Conservation (phyloP, 2,888 invertebrate species). For the Agrypnus murinus region DNA sequence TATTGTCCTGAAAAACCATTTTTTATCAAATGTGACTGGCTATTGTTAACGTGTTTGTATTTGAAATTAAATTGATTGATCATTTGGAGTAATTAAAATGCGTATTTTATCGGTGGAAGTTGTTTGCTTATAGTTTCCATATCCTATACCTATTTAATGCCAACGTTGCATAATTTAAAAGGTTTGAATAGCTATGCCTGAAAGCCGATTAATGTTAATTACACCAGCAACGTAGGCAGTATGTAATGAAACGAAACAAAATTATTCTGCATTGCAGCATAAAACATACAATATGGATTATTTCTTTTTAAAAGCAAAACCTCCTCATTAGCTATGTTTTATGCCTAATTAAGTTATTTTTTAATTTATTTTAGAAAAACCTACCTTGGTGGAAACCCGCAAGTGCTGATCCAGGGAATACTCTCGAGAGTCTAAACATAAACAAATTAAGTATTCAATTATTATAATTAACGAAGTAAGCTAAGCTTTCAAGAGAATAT, state of each 20-base stretch:
- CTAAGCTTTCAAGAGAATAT: not conserved
- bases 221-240: conserved; percentile 4
- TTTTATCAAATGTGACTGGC: too few species aligned
- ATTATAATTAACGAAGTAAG: conserved; percentile 7
- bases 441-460: conserved; percentile 39
- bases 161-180: conserved; percentile 8
- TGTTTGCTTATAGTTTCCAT: conserved; percentile 15
- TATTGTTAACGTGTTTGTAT: too few species aligned
- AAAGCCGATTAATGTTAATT: conserved; percentile 9
- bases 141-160: conserved; percentile 11
- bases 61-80: too few species aligned
- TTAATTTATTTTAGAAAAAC: conserved; percentile 54
- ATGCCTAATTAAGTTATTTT: not conserved
- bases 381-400: conserved; percentile 86
- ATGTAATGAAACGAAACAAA: conserved; percentile 11
- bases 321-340: too few species aligned
- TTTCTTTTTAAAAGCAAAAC: too few species aligned
- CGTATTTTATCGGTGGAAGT: conserved; percentile 12
- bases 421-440: conserved; percentile 84
- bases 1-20: too few species aligned
- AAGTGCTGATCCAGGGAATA: conserved; percentile 86
- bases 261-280: conserved; percentile 1
- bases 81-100: not conserved
- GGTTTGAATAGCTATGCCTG: conserved; percentile 6
- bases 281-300: not conserved